Conservation (phyloP, 2,797 vertebrate species). For the Danio albolineatus region DNA sequence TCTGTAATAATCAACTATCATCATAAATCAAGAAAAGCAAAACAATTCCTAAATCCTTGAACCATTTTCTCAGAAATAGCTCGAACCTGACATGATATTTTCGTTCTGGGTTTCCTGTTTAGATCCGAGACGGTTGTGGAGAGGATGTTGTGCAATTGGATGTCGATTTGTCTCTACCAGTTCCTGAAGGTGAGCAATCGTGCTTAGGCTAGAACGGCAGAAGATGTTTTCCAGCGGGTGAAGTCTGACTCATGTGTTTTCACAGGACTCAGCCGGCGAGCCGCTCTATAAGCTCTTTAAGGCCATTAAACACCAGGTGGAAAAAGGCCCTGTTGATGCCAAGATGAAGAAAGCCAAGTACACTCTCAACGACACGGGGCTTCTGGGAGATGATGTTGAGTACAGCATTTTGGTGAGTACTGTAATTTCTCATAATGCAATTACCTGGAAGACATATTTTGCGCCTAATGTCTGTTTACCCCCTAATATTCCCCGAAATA, state of each 20-base stretch:
- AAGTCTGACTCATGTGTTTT: conserved; percentile 39
- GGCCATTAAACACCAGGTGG: conserved; percentile 98
- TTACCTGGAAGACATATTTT: not conserved
- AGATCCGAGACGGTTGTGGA: conserved; percentile 98
- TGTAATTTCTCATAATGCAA: not conserved
- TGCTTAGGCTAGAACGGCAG: not conserved
- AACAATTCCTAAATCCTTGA: not conserved
- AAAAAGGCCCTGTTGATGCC: conserved; percentile 96
- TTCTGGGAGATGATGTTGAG: conserved; percentile 96
- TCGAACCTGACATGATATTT: not conserved
- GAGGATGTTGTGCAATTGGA: conserved; percentile 99
- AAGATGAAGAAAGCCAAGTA: conserved; percentile 97
- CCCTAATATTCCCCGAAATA: not conserved
- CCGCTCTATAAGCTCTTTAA: conserved; percentile 98
- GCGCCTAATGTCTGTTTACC: not conserved
- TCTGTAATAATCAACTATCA: not conserved
- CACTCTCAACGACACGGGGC: conserved; percentile 95
- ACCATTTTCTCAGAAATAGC: not conserved
- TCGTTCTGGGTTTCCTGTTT: conserved; percentile 13
- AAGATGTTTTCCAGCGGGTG: not conserved
- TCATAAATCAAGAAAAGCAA: not conserved
- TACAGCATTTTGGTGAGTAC: conserved; percentile 88
- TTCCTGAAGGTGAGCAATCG: conserved; percentile 88
- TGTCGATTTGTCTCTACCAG: conserved; percentile 99
- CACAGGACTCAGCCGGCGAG: conserved; percentile 93